Conservation (phyloP, 2,113 vertebrate genomes). For the Brienomyrus longianalis region DNA sequence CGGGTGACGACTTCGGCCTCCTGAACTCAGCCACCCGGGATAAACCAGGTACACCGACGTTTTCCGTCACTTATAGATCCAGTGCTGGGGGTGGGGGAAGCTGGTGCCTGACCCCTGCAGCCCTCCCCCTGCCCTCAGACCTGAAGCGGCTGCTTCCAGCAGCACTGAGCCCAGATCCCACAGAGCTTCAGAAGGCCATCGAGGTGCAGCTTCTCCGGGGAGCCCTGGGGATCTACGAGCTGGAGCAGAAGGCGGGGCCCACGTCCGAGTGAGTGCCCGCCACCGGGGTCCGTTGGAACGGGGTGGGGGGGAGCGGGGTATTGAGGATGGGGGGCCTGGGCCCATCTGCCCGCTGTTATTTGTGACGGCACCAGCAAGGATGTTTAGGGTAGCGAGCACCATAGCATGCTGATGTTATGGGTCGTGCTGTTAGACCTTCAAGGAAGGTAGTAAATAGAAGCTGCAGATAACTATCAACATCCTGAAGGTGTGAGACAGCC, state of each 20-base stretch:
- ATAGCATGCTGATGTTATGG: neutral
- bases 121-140: constrained; percentile 58
- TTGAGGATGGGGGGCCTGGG: neutral
- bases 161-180: constrained; percentile 86
- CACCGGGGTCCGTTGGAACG: neutral
- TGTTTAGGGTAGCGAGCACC: neutral
- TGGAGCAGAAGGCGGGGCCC: constrained; percentile 72
- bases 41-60: constrained; percentile 74
- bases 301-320: neutral
- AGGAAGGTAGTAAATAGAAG: neutral
- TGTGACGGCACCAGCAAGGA: neutral
- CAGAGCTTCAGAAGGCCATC: constrained; percentile 91
- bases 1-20: constrained; percentile 86
- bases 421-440: neutral
- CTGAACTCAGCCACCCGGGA: constrained; percentile 77
- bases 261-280: constrained; percentile 74
- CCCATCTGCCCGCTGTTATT: neutral
- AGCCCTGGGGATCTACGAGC: constrained; percentile 77
- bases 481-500: neutral
- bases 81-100: too few relatives aligned
- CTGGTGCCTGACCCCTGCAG: neutral
- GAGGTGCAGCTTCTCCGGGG: constrained; percentile 92
- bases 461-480: neutral
- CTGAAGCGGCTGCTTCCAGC: constrained; percentile 90
- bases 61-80: neutral